phyloP scores from a whole-genome alignment of 2,113 vertebrate species.

The Ptychochromis oligacanthus region DNA sequence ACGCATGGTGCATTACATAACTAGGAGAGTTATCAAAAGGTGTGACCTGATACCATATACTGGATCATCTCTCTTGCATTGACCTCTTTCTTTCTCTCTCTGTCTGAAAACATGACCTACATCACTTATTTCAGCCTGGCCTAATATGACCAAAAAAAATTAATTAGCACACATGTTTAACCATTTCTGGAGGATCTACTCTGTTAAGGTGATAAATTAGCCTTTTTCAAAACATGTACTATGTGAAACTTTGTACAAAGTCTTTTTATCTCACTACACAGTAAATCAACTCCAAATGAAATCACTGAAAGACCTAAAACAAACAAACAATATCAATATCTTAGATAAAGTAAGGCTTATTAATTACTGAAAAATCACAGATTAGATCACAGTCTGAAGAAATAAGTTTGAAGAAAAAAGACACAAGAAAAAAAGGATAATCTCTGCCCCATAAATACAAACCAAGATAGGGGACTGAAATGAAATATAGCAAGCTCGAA shows the following conservation, averaged over 20 bases:
- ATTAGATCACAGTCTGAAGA: slow-evolving; percentile 12
- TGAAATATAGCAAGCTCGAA: neutral
- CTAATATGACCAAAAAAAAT: neutral
- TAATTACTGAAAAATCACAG: neutral
- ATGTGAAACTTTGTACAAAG: neutral
- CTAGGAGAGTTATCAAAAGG: slow-evolving; percentile 63
- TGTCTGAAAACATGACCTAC: slow-evolving; percentile 21
- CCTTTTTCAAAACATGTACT: neutral
- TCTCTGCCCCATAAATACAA: neutral
- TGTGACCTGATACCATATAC: slow-evolving; percentile 65
- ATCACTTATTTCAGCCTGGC: slow-evolving; percentile 1
- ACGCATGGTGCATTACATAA: slow-evolving; percentile 53
- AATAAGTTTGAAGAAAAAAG: slow-evolving; percentile 1
- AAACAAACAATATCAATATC: neutral
- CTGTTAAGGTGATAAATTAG: slow-evolving; percentile 7
- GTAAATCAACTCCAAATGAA: neutral
- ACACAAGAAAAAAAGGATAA: neutral
- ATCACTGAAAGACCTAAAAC: neutral
- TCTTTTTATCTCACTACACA: neutral
- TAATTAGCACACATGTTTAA: neutral
- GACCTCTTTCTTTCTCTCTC: neutral
- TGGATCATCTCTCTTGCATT: slow-evolving; percentile 8
- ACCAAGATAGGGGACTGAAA: neutral
- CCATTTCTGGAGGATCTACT: neutral
- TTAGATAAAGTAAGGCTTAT: neutral